A percentile compares a stretch with the other conserved stretches of the same genome.
phyloP scores from a whole-genome alignment of 2,888 invertebrate species.

The Linnaemya vulpina region DNA sequence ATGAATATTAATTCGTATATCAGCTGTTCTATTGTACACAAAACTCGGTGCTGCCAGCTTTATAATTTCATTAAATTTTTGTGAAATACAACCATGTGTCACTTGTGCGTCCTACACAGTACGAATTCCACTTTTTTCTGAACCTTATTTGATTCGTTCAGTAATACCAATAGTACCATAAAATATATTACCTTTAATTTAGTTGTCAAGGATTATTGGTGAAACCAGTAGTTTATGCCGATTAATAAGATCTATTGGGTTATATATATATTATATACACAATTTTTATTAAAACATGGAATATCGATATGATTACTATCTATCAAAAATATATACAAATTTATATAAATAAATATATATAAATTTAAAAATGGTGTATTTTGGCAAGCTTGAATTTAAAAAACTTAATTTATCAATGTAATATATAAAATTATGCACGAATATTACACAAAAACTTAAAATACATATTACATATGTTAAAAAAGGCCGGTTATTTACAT shows the following conservation, averaged over 20 bases:
- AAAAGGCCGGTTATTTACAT: neutral
- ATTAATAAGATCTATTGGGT: neutral
- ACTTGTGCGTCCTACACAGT: too few relatives aligned
- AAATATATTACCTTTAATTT: too few relatives aligned
- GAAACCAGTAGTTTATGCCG: too few relatives aligned
- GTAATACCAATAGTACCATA: too few relatives aligned
- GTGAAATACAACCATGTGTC: too few relatives aligned
- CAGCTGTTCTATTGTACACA: too few relatives aligned
- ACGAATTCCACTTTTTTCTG: too few relatives aligned
- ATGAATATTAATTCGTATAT: too few relatives aligned
- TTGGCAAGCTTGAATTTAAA: slow-evolving; percentile 43
- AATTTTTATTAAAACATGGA: slow-evolving; percentile 47
- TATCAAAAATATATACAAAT: slow-evolving; percentile 60
- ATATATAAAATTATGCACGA: slow-evolving; percentile 8
- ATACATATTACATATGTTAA: neutral
- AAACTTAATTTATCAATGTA: slow-evolving; percentile 13
- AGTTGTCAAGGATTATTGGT: too few relatives aligned
- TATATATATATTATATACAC: slow-evolving; percentile 25
- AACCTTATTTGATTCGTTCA: too few relatives aligned
- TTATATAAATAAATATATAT: slow-evolving; percentile 34
- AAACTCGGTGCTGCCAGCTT: too few relatives aligned
- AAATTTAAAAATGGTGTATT: slow-evolving; percentile 17
- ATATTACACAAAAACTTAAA: neutral
- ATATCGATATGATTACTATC: slow-evolving; percentile 10
- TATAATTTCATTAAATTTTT: too few relatives aligned